Conservation (phyloP, 2,113 vertebrate genomes). For the Elanoides forficatus region DNA sequence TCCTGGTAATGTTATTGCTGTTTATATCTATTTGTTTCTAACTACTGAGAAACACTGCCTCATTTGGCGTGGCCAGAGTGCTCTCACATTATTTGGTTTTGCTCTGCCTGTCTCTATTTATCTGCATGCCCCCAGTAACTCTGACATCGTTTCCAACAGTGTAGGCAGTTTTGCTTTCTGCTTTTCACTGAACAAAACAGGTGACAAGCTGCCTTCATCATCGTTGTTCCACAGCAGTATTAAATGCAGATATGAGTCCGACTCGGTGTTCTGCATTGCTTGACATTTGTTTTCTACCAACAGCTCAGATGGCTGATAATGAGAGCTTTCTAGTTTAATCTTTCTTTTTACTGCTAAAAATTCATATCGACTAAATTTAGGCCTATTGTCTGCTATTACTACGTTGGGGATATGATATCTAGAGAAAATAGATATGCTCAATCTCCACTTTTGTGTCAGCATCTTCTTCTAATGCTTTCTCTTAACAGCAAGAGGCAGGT, state of each 20-base stretch:
- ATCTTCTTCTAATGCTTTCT: neutral
- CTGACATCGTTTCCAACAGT: neutral
- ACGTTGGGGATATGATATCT: fast-evolving
- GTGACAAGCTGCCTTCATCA: neutral
- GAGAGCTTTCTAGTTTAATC: neutral
- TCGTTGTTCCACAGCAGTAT: neutral
- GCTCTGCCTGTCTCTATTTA: slow-evolving; percentile 15
- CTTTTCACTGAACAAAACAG: neutral
- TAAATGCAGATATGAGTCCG: neutral
- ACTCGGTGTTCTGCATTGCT: fast-evolving
- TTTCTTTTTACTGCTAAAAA: neutral
- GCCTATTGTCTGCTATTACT: neutral
- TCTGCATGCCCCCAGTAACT: neutral
- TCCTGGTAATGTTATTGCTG: neutral
- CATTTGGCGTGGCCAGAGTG: neutral
- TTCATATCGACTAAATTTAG: neutral
- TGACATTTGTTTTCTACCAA: neutral
- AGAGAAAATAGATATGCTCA: neutral
- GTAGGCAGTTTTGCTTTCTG: neutral
- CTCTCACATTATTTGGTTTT: neutral
- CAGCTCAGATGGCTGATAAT: neutral
- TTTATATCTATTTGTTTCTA: neutral
- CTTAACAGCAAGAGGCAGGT: neutral
- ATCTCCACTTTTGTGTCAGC: neutral
- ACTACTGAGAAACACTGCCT: neutral